phyloP scores from a whole-genome alignment of 2,888 invertebrate species.

The Morpho helenor region DNA sequence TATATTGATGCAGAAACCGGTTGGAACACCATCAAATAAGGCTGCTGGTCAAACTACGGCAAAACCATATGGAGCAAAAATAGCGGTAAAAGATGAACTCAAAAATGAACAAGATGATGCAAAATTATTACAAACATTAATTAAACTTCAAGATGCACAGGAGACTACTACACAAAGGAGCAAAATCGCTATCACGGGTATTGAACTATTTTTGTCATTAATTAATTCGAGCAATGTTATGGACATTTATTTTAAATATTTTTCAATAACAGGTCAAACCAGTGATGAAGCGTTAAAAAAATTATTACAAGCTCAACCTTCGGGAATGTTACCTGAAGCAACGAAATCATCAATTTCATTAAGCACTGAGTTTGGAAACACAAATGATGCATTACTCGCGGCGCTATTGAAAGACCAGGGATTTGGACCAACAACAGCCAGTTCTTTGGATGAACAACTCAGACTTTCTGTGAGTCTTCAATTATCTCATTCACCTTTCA shows the following conservation, averaged over 20 bases:
- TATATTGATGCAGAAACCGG: conserved; percentile 14
- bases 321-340: conserved; percentile 62
- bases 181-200: conserved; percentile 67
- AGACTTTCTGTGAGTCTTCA: conserved; percentile 75
- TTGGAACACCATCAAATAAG: conserved; percentile 35
- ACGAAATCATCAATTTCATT: conserved; percentile 64
- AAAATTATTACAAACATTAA: conserved; percentile 69
- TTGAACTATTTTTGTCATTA: too few relatives aligned
- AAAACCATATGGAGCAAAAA: conserved; percentile 60
- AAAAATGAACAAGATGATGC: conserved; percentile 63
- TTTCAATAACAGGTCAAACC: conserved; percentile 49
- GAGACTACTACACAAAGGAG: conserved; percentile 61
- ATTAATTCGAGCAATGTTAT: too few relatives aligned
- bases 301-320: conserved; percentile 52
- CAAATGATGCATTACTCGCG: conserved; percentile 84
- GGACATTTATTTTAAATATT: not conserved
- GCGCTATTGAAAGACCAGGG: conserved; percentile 85
- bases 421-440: conserved; percentile 85
- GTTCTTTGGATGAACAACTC: conserved; percentile 79
- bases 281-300: conserved; percentile 67
- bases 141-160: conserved; percentile 68
- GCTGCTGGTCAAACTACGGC: conserved; percentile 36
- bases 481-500: conserved; percentile 18
- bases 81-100: conserved; percentile 59
- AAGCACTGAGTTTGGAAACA: conserved; percentile 79